phyloP scores from a whole-genome alignment of 2,888 invertebrate species.

The Galerucella nymphaeae region DNA sequence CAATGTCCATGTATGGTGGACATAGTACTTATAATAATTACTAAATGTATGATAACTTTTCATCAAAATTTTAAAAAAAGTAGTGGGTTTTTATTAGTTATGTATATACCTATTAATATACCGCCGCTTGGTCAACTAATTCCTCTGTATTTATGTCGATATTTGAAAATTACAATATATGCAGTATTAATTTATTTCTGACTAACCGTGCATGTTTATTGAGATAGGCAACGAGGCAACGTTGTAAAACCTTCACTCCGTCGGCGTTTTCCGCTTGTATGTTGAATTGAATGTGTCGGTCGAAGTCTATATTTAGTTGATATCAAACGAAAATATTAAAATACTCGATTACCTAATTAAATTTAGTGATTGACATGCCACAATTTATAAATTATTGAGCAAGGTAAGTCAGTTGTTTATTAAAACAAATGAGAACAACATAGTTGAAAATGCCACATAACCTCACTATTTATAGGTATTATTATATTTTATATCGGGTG shows the following conservation, averaged over 20 bases:
- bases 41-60: too few relatives aligned
- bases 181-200: too few relatives aligned
- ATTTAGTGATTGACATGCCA: slow-evolving; percentile 11
- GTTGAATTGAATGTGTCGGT: slow-evolving; percentile 9
- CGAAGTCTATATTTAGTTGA: slow-evolving; percentile 11
- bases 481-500: background rate
- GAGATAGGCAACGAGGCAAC: background rate
- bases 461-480: slow-evolving; percentile 2
- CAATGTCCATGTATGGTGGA: too few relatives aligned
- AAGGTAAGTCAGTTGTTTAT: slow-evolving; percentile 16
- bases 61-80: too few relatives aligned
- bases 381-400: slow-evolving; percentile 19
- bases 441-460: background rate
- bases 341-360: slow-evolving; percentile 6
- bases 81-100: too few relatives aligned
- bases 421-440: background rate
- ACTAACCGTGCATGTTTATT: background rate
- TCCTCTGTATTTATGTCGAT: too few relatives aligned
- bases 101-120: too few relatives aligned
- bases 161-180: too few relatives aligned
- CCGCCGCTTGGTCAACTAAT: too few relatives aligned
- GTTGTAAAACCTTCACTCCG: background rate
- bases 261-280: too few relatives aligned
- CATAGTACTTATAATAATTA: too few relatives aligned
- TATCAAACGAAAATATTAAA: slow-evolving; percentile 11